phyloP scores from a whole-genome alignment of 1,140 invertebrate species.

The Bombus sylvicola region DNA sequence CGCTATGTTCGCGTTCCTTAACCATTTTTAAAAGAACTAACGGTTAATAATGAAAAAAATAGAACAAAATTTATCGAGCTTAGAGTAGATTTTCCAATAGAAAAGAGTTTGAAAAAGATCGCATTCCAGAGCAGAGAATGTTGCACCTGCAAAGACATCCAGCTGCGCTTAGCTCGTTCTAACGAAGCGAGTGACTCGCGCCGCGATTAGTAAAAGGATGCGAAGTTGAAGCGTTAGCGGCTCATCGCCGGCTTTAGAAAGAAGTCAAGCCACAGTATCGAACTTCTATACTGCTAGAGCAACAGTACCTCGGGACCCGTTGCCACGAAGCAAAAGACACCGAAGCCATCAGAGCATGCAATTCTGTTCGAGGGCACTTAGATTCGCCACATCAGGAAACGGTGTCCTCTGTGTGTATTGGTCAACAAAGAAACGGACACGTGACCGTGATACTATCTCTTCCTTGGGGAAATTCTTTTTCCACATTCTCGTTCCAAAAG shows the following conservation, averaged over 20 bases:
- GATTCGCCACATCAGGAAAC: conserved; percentile 51
- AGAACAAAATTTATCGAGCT: neutral
- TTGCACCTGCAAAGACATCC: neutral
- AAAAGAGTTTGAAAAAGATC: neutral
- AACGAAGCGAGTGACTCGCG: conserved; percentile 48
- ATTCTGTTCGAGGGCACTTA: conserved; percentile 40
- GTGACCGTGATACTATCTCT: conserved; percentile 2
- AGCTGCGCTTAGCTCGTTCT: conserved; percentile 29
- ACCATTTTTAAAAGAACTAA: neutral
- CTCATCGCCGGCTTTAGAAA: conserved; percentile 12
- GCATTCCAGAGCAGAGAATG: no score
- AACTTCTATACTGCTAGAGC: conserved; percentile 16
- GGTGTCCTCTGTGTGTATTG: conserved; percentile 7
- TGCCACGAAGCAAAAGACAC: conserved; percentile 45
- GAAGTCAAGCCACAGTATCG: conserved; percentile 6
- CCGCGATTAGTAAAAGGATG: conserved; percentile 62
- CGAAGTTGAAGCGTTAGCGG: conserved; percentile 59
- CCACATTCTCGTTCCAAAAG: neutral
- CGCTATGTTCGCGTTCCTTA: neutral
- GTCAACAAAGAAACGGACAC: conserved; percentile 16
- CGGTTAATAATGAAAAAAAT: neutral
- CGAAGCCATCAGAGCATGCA: conserved; percentile 56
- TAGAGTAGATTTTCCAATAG: neutral
- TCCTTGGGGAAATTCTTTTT: neutral
- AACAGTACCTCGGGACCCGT: conserved; percentile 41